Evolutionary conservation across 2,113 vertebrate species (phyloP), one percentile per base, ranked within the genome.

Genomic region (Lucifuga dentata): DNA sequence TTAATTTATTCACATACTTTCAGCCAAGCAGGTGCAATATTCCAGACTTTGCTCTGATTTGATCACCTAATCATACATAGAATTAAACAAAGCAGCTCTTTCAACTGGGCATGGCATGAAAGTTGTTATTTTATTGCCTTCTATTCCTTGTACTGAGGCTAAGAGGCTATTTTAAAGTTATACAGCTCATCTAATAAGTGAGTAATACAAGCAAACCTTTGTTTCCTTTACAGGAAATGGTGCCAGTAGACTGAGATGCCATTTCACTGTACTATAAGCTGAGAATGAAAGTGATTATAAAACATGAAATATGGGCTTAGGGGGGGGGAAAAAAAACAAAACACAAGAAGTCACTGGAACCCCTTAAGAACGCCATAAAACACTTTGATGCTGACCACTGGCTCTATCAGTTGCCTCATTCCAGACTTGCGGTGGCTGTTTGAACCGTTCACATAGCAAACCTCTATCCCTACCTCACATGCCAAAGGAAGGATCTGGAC

Each of bases 391-490:
- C 38, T 40, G 40, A 45, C 33, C 0, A 24, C 20, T 33, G 29
- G 17, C 52, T 67, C 17, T n/a, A 19, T 59, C 35, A 43, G 7
- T 32, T 40, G 3, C 29, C 15, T 81, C 71, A 78, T 80, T 86
- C 60, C 10, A 26, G 29, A 67, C 61, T 39, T 43, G 52, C 49
- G 69, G 26, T 39, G 57, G 13, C 55, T 23, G 45, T 69, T 53
- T 57, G 51, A 68, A 76, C 44, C 67, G 56, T 44, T 66, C 49
- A 44, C 45, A 62, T 48, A 70, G 49, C 40, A 48, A 49, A 43
- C 45, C 50, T 55, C 78, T 67, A 21, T 66, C 56, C 62, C 29
- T 46, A 3, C 71, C 76, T 43, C 70, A 49, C 36, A 62, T 36
- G 62, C 56, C 58, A 11, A 5, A 5, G 38, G 39, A 20, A 50